Evolutionary conservation across 2,888 invertebrate species (phyloP).

Genomic region (Cheiracanthium punctorium): DNA sequence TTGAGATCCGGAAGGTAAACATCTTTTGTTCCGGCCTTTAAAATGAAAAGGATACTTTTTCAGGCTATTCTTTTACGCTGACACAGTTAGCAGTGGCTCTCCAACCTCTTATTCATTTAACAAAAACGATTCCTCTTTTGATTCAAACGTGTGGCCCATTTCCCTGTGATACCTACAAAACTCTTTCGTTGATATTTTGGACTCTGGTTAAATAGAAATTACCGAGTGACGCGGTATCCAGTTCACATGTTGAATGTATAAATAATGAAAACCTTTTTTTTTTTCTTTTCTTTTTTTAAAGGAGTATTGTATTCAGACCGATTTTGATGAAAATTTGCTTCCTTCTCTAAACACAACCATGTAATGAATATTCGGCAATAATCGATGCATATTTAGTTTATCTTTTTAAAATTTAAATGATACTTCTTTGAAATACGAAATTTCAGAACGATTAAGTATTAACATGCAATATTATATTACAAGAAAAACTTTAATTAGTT

Average conservation of each 20-base stretch:
- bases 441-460: no score
- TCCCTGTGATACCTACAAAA: constrained; percentile 33
- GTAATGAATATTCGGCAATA: no score
- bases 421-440: no score
- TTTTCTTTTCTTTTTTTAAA: no score
- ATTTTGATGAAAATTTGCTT: no score
- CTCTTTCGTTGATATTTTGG: constrained; percentile 29
- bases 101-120: constrained; percentile 10
- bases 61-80: constrained; percentile 19
- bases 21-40: not conserved
- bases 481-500: no score
- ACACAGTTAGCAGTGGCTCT: constrained; percentile 28
- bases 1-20: not conserved
- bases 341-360: no score
- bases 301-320: no score
- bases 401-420: no score
- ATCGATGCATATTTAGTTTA: no score
- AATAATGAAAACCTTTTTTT: no score
- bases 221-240: constrained; percentile 28
- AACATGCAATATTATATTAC: no score
- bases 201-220: constrained; percentile 42
- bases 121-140: not conserved
- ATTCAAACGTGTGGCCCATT: constrained; percentile 4
- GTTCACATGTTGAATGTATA: constrained; percentile 22
- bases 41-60: not conserved